phyloP scores from a whole-genome alignment of 2,797 vertebrate species.

The Arremon brunneinucha region DNA sequence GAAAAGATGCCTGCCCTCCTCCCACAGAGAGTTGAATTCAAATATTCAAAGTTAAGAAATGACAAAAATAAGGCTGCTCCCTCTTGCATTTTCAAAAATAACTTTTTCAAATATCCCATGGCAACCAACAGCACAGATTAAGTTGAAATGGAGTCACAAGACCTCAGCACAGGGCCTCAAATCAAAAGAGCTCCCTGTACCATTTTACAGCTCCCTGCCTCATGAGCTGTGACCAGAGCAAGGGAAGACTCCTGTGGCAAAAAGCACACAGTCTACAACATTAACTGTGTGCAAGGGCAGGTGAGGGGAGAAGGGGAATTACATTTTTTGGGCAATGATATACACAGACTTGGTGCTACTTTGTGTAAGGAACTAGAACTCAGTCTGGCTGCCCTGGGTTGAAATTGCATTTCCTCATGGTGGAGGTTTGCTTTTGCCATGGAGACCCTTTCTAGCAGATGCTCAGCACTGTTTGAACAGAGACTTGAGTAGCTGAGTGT shows the following conservation, averaged over 20 bases:
- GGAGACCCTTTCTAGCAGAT: neutral
- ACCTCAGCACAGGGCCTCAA: neutral
- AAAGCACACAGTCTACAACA: neutral
- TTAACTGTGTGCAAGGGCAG: neutral
- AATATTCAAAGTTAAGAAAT: constrained; percentile 1
- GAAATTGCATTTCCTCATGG: neutral
- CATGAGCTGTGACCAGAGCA: neutral
- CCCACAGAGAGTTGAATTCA: neutral
- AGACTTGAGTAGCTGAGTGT: neutral
- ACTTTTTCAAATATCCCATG: neutral
- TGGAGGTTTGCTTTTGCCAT: neutral
- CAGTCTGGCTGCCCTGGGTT: neutral
- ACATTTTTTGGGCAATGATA: neutral
- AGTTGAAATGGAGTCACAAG: neutral
- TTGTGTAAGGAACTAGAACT: neutral
- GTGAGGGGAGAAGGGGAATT: neutral
- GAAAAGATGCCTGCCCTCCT: neutral
- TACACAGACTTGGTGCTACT: too few species aligned
- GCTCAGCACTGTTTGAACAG: neutral
- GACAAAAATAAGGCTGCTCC: constrained; percentile 8
- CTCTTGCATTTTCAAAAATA: constrained; percentile 14
- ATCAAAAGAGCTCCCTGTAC: neutral
- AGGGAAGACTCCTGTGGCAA: neutral
- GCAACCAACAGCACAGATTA: neutral
- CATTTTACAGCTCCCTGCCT: neutral